Evolutionary conservation across 2,797 vertebrate genomes (phyloP), one percentile per base, ranked within the genome.

Genomic region (Mus caroli): DNA sequence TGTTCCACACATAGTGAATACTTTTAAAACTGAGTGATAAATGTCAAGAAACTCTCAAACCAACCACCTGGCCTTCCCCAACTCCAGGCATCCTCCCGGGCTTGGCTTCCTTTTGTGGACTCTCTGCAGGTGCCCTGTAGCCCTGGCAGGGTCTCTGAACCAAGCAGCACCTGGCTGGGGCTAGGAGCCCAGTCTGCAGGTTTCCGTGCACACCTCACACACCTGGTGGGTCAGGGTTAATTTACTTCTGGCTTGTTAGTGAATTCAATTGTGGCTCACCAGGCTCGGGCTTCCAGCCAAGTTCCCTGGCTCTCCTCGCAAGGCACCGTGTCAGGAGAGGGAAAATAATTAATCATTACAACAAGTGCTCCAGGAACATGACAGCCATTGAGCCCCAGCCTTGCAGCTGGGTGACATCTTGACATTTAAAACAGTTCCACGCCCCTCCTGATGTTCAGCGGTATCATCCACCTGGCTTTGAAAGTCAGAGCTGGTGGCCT

Each of bases 331-430:
- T 96, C 96, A 97, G 62, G 91, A 94, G 71, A 97, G 19, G 75
- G 67, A 96, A 97, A 91, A 96, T 97, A 97, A 97, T 97, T 96
- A 97, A 94, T 94, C 94, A 97, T 96, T 95, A 96, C 96, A 97
- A 93, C 87, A 88, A 94, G 88, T 94, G 95, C 92, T 97, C 85
- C 69, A 10, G 95, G 90, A 94, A 88, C 76, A 80, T 91, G 94
- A 96, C 77, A 92, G 91, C 93, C n/a, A 2, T 94, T 94, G 94
- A 89, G 82, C 64, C 92, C 93, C 54, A 15, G 13, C 64, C 85
- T 77, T 73, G 13, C 88, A 84, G 95, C 97, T 95, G 92, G 93
- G 54, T 2, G 31, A 93, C 78, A 89, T 92, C 60, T 92, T 95
- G 97, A 94, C 92, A 94, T 88, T 92, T 96, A 91, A 82, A 93